A percentile compares a stretch with the other conserved stretches of the same genome.
These are phyloP conservation scores for Lordiphosa collinella DNA, from an alignment of 1,140 invertebrate species.

Conservation along the genomic window DNA sequence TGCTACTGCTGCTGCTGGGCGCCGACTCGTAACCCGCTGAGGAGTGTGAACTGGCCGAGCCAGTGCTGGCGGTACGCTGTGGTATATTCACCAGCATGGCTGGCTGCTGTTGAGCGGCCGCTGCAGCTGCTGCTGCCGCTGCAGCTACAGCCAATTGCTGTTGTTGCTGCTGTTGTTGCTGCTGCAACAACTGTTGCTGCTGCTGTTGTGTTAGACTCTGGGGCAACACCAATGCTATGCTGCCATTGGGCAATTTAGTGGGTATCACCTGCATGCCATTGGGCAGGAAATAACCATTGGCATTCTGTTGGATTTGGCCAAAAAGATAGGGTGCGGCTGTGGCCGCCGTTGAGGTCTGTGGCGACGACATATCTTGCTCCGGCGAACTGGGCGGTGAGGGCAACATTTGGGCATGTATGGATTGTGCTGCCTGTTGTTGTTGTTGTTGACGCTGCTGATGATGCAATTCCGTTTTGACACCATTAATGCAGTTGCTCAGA, in stretches of 20 bases:
- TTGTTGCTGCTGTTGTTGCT: constrained; percentile 81
- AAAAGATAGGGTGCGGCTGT: constrained; percentile 77
- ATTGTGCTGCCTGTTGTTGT: constrained; percentile 31
- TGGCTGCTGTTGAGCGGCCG: constrained; percentile 79
- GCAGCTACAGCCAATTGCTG: constrained; percentile 41
- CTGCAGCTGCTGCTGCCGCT: constrained; percentile 81
- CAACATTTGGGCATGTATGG: constrained; percentile 79
- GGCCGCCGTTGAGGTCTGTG: constrained; percentile 65
- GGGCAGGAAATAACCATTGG: constrained; percentile 82
- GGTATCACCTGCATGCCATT: constrained; percentile 89
- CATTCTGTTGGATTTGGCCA: constrained; percentile 81
- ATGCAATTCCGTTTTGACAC: constrained; percentile 78
- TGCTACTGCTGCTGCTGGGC: constrained; percentile 56
- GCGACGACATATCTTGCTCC: constrained; percentile 78
- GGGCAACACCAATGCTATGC: constrained; percentile 88
- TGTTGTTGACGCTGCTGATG: constrained; percentile 74
- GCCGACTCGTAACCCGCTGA: constrained; percentile 79
- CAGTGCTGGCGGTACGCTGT: constrained; percentile 85
- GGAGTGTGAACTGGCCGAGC: constrained; percentile 83
- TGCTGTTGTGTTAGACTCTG: constrained; percentile 77
- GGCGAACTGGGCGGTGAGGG: constrained; percentile 79
- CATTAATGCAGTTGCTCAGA: constrained; percentile 85
- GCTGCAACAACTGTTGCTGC: constrained; percentile 76
- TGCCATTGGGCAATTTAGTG: constrained; percentile 88
- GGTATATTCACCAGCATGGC: constrained; percentile 87